Base-by-base conservation (phyloP, 2,113 vertebrate genomes). In the Macrotus californicus region DNA sequence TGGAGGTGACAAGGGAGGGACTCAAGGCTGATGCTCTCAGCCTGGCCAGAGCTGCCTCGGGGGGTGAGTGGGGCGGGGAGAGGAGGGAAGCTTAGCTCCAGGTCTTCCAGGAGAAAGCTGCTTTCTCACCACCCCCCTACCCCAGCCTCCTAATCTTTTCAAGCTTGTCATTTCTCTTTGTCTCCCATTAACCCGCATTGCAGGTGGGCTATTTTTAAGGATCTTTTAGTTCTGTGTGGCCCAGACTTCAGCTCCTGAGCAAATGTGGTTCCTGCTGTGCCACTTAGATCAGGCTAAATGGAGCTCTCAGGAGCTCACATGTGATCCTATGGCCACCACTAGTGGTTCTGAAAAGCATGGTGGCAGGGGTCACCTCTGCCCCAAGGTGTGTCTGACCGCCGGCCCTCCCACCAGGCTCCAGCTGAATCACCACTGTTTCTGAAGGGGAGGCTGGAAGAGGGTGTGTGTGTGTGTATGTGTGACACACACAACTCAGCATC, bases 391-490 rank as follows among this genome's bases (percentile, higher is more conserved):
- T 41, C n/a, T 3, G 3, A 16, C 1, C 6, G 2, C 1, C 0
- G 26, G n/a, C n/a, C 0, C 1, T 5, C 11, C 1, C 0, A 15
- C 5, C 11, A 1, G 0, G 13, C 43, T 66, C 12, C 34, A 66
- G 72, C 61, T 46, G 15, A 1, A 66, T 66, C 36, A 34, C 77
- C 7, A 0, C 46, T 39, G 26, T n/a, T 39, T 34, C 56, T 67
- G 46, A 21, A 39, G 83, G 41, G 61, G 50, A 41, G 87, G 70
- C 54, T 52, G n/a, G 50, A 22, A 36, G 41, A 21, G 26, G 3
- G 59, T 2, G 26, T 48, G 50, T 14, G 34, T 8, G 4, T 21
- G 52, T 21, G 52, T 54, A 19, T 54, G 54, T 46, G 54, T 39
- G 14, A 19, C 9, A 77, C 9, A 11, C 41, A 41, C 1, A 34